phyloP scores from a whole-genome alignment of 2,797 vertebrate genomes.

The Spheniscus humboldti region DNA sequence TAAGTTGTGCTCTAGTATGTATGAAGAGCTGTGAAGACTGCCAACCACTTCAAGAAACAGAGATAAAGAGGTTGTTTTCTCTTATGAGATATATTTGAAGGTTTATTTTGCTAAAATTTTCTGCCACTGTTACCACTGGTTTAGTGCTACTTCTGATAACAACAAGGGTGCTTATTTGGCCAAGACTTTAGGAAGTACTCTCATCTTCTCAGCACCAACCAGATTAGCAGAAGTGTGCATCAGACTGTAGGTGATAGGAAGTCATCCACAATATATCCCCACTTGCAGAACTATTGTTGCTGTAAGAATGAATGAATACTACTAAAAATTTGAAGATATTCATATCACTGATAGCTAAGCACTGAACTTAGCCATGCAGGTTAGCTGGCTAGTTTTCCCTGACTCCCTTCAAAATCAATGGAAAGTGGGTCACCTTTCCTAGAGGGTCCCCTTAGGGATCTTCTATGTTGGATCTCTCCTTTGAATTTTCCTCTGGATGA shows the following conservation, averaged over 20 bases:
- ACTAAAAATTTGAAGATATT: not conserved
- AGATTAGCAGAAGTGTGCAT: not conserved
- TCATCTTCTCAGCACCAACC: not conserved
- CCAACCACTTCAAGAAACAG: not conserved
- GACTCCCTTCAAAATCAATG: not conserved
- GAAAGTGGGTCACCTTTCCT: not conserved
- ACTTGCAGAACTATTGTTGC: not conserved
- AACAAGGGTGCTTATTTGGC: not conserved
- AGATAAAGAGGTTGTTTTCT: not conserved
- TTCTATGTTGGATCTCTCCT: not conserved
- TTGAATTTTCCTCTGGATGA: not conserved
- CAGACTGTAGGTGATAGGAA: not conserved
- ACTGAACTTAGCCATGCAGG: not conserved
- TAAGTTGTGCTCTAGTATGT: not conserved
- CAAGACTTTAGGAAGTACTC: not conserved
- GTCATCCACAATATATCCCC: not conserved
- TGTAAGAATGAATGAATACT: not conserved
- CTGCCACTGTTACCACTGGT: not conserved
- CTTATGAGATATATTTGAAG: not conserved
- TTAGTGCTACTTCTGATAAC: not conserved
- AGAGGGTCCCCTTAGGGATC: not conserved
- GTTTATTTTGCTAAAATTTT: not conserved
- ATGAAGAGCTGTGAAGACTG: not conserved
- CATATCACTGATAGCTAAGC: not conserved
- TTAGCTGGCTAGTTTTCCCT: not conserved